Conservation (phyloP, 2,797 vertebrate species). For the Odontamblyopus rebecca region DNA sequence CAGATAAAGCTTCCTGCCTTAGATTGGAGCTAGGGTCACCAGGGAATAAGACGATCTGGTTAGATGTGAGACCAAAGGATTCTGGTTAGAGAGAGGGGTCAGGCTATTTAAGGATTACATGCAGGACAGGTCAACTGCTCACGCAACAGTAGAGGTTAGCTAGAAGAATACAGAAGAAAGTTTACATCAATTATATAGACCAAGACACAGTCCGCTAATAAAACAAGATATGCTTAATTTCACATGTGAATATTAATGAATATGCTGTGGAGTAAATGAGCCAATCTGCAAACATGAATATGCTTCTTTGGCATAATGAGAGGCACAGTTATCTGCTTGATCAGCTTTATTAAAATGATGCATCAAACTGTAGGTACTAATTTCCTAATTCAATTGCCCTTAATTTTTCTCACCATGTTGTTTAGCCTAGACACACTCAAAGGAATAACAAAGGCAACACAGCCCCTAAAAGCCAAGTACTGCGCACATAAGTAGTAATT, state of each 20-base stretch:
- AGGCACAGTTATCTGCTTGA: neutral
- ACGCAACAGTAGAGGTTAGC: conserved; percentile 29
- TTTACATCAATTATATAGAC: conserved; percentile 32
- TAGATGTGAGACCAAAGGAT: conserved; percentile 47
- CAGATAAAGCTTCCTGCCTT: conserved; percentile 52
- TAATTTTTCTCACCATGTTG: too few species aligned
- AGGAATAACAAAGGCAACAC: neutral
- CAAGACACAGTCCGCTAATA: conserved; percentile 9
- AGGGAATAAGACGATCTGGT: conserved; percentile 48
- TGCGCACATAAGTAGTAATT: neutral
- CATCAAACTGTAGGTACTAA: too few species aligned
- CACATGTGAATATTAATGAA: neutral
- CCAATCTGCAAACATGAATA: neutral
- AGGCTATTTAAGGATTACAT: conserved; percentile 58
- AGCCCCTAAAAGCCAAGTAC: neutral
- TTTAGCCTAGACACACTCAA: too few species aligned
- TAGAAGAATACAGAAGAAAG: conserved; percentile 17
- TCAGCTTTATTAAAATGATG: too few species aligned
- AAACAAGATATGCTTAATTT: neutral
- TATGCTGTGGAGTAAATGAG: neutral
- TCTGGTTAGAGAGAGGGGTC: conserved; percentile 49
- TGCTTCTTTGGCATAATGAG: neutral
- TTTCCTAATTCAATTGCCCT: too few species aligned
- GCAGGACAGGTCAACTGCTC: conserved; percentile 46
- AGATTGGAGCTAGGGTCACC: conserved; percentile 50